Percentiles rank a stretch among this genome's conserved stretches.
These are phyloP conservation scores for Ditylenchus dipsaci DNA, from an alignment of 1,140 invertebrate species.

Conservation along the genomic window DNA sequence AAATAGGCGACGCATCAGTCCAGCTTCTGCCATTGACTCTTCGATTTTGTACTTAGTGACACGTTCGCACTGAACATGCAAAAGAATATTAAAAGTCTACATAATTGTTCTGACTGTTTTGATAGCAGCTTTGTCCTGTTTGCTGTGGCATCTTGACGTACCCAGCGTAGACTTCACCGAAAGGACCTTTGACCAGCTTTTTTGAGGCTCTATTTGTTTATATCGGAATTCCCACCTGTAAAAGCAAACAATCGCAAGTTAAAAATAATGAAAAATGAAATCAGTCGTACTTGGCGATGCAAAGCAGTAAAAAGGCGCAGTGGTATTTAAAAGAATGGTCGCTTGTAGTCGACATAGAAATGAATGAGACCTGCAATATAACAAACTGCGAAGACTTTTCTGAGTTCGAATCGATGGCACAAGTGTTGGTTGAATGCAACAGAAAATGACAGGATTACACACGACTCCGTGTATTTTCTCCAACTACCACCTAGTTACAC, in stretches of 20 bases:
- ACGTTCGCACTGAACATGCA: neutral
- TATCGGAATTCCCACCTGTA: constrained; percentile 16
- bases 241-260: neutral
- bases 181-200: constrained; percentile 39
- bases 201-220: constrained; percentile 17
- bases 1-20: constrained; percentile 22
- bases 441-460: neutral
- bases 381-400: neutral
- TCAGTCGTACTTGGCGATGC: neutral
- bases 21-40: constrained; percentile 30
- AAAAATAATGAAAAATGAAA: neutral
- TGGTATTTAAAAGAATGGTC: neutral
- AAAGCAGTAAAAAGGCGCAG: neutral
- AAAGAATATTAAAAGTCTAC: neutral
- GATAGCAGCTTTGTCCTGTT: neutral
- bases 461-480: too few relatives aligned
- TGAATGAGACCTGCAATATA: neutral
- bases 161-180: constrained; percentile 28
- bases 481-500: too few relatives aligned
- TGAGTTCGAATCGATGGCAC: too few relatives aligned
- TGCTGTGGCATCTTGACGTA: neutral
- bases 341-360: neutral
- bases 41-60: constrained; percentile 35
- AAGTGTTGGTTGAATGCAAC: neutral
- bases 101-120: constrained; percentile 2